Evolutionary conservation across 2,113 vertebrate genomes (phyloP).

Genomic region (Eptesicus fuscus): DNA sequence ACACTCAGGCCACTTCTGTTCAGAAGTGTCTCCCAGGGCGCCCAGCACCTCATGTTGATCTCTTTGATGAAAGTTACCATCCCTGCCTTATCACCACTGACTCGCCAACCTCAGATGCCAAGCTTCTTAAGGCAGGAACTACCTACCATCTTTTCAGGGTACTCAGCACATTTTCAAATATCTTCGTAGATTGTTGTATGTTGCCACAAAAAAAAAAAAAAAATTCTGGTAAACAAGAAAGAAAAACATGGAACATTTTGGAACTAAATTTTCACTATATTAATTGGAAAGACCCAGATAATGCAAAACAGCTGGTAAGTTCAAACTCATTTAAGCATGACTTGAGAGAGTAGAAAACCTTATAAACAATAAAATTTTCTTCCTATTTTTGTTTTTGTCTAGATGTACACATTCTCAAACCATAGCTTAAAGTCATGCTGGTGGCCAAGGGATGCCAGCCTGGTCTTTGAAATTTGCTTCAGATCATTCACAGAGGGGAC

Average conservation of each 20-base stretch:
- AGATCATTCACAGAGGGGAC: background rate
- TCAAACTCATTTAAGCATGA: background rate
- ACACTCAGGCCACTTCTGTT: background rate
- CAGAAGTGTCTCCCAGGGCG: background rate
- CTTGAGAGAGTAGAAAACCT: background rate
- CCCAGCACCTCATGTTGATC: too few species aligned
- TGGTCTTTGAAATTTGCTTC: background rate
- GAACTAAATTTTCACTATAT: background rate
- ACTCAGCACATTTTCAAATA: background rate
- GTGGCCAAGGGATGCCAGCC: background rate
- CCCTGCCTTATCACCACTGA: background rate
- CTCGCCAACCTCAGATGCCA: background rate
- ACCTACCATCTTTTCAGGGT: background rate
- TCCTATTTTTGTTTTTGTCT: slow-evolving; percentile 14
- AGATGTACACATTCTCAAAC: background rate
- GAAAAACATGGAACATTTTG: background rate
- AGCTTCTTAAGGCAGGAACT: background rate
- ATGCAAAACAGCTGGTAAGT: slow-evolving; percentile 42
- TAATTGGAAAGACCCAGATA: slow-evolving; percentile 25
- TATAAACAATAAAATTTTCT: background rate
- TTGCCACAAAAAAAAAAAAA: background rate
- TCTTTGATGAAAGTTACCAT: background rate
- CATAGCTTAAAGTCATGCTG: background rate
- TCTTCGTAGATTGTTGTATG: background rate
- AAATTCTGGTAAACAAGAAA: background rate